phyloP scores from a whole-genome alignment of 2,888 invertebrate genomes.

The Neria commutata region DNA sequence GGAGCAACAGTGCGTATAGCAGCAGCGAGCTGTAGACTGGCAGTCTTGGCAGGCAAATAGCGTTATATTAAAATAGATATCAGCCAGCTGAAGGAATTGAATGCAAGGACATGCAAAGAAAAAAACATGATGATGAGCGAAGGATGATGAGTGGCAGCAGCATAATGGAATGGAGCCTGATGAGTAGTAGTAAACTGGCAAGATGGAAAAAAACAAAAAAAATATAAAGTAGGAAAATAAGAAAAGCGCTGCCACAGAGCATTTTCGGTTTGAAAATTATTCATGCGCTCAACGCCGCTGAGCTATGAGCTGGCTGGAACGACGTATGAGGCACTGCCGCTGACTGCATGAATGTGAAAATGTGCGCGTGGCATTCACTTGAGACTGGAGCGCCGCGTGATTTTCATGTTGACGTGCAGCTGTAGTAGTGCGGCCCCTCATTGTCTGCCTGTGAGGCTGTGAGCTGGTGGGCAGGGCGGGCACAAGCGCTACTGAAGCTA shows the following conservation, averaged over 20 bases:
- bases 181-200: too few relatives aligned
- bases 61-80: constrained; percentile 54
- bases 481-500: too few relatives aligned
- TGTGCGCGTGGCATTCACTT: neutral
- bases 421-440: too few relatives aligned
- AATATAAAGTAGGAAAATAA: neutral
- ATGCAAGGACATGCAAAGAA: constrained; percentile 3
- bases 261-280: neutral
- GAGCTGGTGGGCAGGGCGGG: too few relatives aligned
- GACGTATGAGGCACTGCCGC: neutral
- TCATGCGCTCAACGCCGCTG: neutral
- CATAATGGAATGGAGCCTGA: too few relatives aligned
- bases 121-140: too few relatives aligned
- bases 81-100: constrained; percentile 29
- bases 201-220: too few relatives aligned
- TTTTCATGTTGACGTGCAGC: neutral
- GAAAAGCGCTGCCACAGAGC: neutral
- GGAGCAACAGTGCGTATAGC: neutral
- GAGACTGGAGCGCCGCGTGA: neutral
- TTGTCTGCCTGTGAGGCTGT: too few relatives aligned
- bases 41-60: constrained; percentile 41
- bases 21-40: too few relatives aligned
- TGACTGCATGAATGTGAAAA: neutral
- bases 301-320: too few relatives aligned
- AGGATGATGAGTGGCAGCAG: too few relatives aligned